Conservation (phyloP, 2,888 invertebrate species). For the Mystacides longicornis region DNA sequence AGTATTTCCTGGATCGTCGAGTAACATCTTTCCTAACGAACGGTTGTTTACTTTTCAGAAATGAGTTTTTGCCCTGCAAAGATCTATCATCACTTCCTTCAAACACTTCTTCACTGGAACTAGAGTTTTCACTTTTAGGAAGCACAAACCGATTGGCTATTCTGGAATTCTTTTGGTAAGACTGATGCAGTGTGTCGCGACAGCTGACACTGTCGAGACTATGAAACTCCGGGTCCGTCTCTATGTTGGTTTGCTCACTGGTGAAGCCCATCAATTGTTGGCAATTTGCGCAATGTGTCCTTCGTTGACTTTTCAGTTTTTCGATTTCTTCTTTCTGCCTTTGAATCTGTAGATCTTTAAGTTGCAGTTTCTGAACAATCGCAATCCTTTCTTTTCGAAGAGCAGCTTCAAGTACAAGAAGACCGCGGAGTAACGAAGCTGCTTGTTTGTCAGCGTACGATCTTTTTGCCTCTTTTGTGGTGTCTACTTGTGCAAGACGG, state of each 20-base stretch:
- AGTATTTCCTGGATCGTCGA: conserved; percentile 46
- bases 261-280: conserved; percentile 47
- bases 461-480: conserved; percentile 51
- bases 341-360: conserved; percentile 65
- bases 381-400: conserved; percentile 66
- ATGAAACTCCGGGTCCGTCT: conserved; percentile 48
- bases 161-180: conserved; percentile 48
- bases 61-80: conserved; percentile 40
- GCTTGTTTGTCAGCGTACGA: conserved; percentile 62
- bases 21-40: conserved; percentile 46
- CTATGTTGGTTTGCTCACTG: conserved; percentile 48
- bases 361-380: conserved; percentile 58
- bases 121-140: conserved; percentile 46
- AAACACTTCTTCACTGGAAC: conserved; percentile 45
- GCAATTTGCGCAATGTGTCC: conserved; percentile 45
- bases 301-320: conserved; percentile 48
- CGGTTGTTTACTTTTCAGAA: conserved; percentile 52
- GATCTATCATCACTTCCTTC: conserved; percentile 37
- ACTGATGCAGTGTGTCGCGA: conserved; percentile 42
- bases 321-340: conserved; percentile 63
- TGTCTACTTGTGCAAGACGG: conserved; percentile 51
- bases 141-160: conserved; percentile 48
- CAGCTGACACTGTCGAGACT: conserved; percentile 48
- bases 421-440: conserved; percentile 59
- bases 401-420: conserved; percentile 64